Conservation (phyloP, 2,113 vertebrate genomes). For the Ceyx margarethae region DNA sequence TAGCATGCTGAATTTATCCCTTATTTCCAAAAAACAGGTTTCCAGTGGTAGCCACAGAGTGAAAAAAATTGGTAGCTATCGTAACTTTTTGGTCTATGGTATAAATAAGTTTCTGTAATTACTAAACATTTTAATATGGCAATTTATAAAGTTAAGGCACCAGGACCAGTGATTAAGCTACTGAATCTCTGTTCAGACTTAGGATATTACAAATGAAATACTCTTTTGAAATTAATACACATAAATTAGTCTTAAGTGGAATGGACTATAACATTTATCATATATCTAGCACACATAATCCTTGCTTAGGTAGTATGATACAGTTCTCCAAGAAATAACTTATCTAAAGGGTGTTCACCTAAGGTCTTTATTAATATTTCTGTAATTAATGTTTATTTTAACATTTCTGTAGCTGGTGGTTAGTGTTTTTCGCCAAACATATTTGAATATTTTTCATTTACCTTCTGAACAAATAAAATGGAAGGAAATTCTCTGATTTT, state of each 20-base stretch:
- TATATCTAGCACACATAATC: too few species aligned
- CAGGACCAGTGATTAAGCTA: not conserved
- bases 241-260: not conserved
- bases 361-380: not conserved
- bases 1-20: not conserved
- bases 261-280: fast-evolving
- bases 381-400: not conserved
- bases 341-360: not conserved
- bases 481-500: not conserved
- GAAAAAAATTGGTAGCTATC: not conserved
- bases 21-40: not conserved
- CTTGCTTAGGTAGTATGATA: not conserved
- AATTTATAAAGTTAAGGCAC: not conserved
- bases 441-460: not conserved
- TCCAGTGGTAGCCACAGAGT: not conserved
- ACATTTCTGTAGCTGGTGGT: not conserved
- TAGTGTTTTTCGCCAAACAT: not conserved
- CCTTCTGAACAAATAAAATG: not conserved
- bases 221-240: not conserved
- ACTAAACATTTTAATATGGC: not conserved
- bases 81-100: not conserved
- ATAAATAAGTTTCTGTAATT: not conserved
- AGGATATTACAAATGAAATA: not conserved
- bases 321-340: not conserved
- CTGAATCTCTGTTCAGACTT: not conserved